Evolutionary conservation across 1,140 invertebrate genomes (phyloP), one percentile per base, ranked within the genome.

Genomic region (Trichogramma pretiosum): DNA sequence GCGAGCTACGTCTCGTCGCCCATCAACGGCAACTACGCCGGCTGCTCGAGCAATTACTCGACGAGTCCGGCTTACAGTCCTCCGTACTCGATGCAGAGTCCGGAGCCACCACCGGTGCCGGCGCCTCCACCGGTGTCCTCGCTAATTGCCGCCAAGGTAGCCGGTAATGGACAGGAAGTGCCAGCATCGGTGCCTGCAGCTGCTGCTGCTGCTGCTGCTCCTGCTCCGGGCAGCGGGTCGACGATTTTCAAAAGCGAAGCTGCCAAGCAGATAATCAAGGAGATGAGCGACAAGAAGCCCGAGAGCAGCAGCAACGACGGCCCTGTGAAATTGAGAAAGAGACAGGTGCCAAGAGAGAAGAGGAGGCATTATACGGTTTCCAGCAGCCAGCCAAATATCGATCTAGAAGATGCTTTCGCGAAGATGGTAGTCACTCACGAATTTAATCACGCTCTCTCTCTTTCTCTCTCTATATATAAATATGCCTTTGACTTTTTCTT

Each of bases 311-410:
- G 17, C 3, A 64, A 51, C 43, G 68, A 59, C 47, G 63, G 35
- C 41, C 67, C 45, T 52, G n/a, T n/a, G n/a, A n/a, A n/a, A n/a
- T n/a, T n/a, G n/a, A 77, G 54, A 52, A 67, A 77, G 39, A 68
- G 85, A 33, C 74, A 80, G 19, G 78, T 88, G 5, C 86, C 86
- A 0, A 81, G 81, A 50, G 85, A 89, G 58, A 89, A 88, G 65
- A 71, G 89, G 34, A 74, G 91, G 41, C 89, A 91, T 67, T 83
- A 91, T 62, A 94, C 91, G 1, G 88, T 92, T 5, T 89, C 89
- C 9, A 80, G 78, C 63, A 80, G 76, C 60, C 67, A 77, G 56
- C 78, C 76, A 4, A 54, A 74, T 34, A 63, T 61, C 55, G 67
- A 64, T 50, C 52, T 67, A 36, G 65, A 70, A 47, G 60, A 69